phyloP scores from a whole-genome alignment of 2,113 vertebrate species.

The Tupaia chinensis region DNA sequence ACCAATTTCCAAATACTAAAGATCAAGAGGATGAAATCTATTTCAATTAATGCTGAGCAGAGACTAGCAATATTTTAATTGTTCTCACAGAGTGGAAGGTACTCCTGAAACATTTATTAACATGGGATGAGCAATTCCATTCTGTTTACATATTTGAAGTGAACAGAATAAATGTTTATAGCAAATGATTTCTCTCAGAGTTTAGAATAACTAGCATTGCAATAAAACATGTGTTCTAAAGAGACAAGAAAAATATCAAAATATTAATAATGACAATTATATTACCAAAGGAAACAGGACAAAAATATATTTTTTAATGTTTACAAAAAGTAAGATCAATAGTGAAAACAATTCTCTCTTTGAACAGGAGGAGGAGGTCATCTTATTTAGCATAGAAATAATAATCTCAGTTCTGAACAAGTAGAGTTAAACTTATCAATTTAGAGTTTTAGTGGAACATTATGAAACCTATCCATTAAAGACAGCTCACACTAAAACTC shows the following conservation, averaged over 20 bases:
- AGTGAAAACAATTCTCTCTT: slow-evolving; percentile 18
- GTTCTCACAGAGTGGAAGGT: neutral
- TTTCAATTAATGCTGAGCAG: slow-evolving; percentile 38
- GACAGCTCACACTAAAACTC: neutral
- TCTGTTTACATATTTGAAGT: slow-evolving; percentile 35
- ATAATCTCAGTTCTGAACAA: neutral
- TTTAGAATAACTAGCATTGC: slow-evolving; percentile 43
- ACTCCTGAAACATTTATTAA: neutral
- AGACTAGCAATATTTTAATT: slow-evolving; percentile 48
- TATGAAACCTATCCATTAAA: slow-evolving; percentile 27
- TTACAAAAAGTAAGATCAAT: slow-evolving; percentile 51
- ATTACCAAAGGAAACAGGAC: neutral
- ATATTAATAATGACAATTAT: slow-evolving; percentile 40
- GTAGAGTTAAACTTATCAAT: neutral
- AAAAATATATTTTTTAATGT: slow-evolving; percentile 42
- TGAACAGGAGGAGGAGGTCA: neutral
- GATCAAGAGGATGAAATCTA: slow-evolving; percentile 12
- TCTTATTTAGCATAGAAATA: slow-evolving; percentile 46
- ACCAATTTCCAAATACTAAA: slow-evolving; percentile 42
- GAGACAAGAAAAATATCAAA: slow-evolving; percentile 8
- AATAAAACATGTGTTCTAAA: slow-evolving; percentile 31
- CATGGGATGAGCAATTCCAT: neutral
- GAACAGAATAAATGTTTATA: slow-evolving; percentile 33
- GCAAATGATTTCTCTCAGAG: slow-evolving; percentile 48
- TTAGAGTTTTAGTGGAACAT: neutral